Conservation (phyloP, 2,888 invertebrate genomes). For the Perizoma flavofasciatum region DNA sequence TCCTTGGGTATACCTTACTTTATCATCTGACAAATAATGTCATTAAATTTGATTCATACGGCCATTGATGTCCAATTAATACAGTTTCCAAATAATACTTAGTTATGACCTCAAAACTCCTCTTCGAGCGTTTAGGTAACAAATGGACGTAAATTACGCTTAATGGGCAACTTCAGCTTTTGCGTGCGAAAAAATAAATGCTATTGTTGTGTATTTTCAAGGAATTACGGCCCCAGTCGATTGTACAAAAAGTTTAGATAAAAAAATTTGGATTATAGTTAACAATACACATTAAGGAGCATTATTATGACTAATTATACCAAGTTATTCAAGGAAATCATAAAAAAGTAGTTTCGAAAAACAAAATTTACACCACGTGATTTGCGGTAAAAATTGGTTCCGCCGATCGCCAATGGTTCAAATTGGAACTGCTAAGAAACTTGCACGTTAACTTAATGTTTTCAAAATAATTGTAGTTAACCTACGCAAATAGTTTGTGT, state of each 20-base stretch:
- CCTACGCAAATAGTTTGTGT: too few species aligned
- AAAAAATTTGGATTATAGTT: conserved; percentile 5
- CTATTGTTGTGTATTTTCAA: conserved; percentile 61
- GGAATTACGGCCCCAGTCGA: conserved; percentile 47
- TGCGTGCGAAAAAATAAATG: conserved; percentile 66
- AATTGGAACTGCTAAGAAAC: neutral
- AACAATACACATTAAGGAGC: conserved; percentile 3
- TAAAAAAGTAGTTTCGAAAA: neutral
- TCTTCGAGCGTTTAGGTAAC: conserved; percentile 48
- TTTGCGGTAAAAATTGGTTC: neutral
- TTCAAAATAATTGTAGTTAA: neutral
- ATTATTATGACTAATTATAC: neutral
- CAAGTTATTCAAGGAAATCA: conserved; percentile 6
- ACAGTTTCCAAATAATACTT: conserved; percentile 50
- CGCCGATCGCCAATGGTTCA: neutral
- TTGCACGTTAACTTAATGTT: neutral
- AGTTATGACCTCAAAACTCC: conserved; percentile 46
- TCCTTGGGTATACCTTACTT: neutral
- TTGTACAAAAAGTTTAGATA: conserved; percentile 39
- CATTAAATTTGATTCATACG: conserved; percentile 41
- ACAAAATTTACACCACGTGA: neutral
- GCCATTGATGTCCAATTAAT: conserved; percentile 49
- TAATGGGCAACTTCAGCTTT: conserved; percentile 60
- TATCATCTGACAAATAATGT: conserved; percentile 7
- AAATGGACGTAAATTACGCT: conserved; percentile 62